These are phyloP conservation scores for Ornithorhynchus anatinus DNA, from an alignment of 2,113 vertebrate genomes.

Conservation along the genomic window DNA sequence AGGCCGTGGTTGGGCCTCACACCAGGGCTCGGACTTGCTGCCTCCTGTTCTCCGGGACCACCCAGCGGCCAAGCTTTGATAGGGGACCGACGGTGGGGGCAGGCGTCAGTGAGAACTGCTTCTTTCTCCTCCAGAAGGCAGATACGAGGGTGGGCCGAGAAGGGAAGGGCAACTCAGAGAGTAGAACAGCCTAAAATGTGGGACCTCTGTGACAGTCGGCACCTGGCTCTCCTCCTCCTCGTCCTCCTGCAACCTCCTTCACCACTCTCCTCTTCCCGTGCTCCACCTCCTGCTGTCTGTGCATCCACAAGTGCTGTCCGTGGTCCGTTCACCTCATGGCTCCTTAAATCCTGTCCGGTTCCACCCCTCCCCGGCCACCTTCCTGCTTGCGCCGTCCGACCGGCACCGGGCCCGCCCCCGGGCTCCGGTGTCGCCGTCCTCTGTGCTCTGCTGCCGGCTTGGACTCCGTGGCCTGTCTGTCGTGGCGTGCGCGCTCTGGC, in stretches of 20 bases:
- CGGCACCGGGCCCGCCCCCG: background rate
- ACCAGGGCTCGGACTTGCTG: too few species aligned
- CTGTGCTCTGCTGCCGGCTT: conserved; percentile 42
- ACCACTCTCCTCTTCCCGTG: too few species aligned
- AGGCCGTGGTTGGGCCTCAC: too few species aligned
- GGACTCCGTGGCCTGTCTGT: conserved; percentile 40
- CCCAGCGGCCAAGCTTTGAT: too few species aligned
- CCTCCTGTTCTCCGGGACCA: too few species aligned
- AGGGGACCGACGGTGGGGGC: too few species aligned
- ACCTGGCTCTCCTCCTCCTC: too few species aligned
- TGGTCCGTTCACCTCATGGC: background rate
- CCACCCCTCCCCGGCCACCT: background rate
- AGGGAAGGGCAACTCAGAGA: fast-evolving
- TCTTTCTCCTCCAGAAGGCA: fast-evolving
- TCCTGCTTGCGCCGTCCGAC: background rate
- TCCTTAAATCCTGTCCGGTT: conserved; percentile 12
- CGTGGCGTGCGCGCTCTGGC: conserved; percentile 41
- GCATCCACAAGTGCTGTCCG: background rate
- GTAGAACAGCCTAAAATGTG: background rate
- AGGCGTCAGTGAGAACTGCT: too few species aligned
- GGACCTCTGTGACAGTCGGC: background rate
- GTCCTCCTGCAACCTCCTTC: too few species aligned
- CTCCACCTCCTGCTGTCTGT: too few species aligned
- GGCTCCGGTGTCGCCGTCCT: background rate
- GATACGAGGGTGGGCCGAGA: background rate